Base-by-base conservation (phyloP, 2,113 vertebrate genomes). In the Ia io region DNA sequence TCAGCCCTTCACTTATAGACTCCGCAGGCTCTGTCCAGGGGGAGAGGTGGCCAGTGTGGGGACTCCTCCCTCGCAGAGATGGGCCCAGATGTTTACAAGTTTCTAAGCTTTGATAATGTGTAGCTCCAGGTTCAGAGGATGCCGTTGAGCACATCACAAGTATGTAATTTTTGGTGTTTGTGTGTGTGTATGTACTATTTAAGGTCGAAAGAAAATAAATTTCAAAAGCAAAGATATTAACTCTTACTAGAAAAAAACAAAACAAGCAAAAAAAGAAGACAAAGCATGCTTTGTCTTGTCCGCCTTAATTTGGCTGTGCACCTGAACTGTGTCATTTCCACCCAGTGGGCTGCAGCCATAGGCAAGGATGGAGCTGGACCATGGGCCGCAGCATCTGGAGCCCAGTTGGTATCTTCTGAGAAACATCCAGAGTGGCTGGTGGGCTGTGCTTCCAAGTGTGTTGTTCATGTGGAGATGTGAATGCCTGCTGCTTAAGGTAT, bases 231-330 rank as follows among this genome's bases (percentile, higher is more conserved):
- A 97, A 82, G 89, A 90, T 96, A 93, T 47, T 97, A 98, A 97
- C 78, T 97, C 95, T 98, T 97, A 97, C 1, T 95, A 92, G 85
- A 82, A 95, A 97, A 51, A 59, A 61, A 25, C 22, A 25, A 25
- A 59, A 84, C 93, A 97, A 79, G 70, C 95, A 61, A 5, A 61
- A 61, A 61, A 61, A 97, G 96, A 99, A 99, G 99, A 99, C 99
- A 99, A 99, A 99, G 99, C 99, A 99, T 99, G 99, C 99, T 10
- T 1, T 59, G 98, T 99, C 98, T 99, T 98, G 98, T 99, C 99
- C 98, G 98, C 99, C 99, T 98, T 98, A 98, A 98, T 97, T 85
- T 96, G 99, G 99, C 98, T 98, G 97, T 98, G 98, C 51, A 97
- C 99, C 99, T 98, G 98, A 98, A 98, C 98, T 98, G 98, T 98